phyloP scores from a whole-genome alignment of 2,113 vertebrate genomes.

The Cranoglanis bouderius region DNA sequence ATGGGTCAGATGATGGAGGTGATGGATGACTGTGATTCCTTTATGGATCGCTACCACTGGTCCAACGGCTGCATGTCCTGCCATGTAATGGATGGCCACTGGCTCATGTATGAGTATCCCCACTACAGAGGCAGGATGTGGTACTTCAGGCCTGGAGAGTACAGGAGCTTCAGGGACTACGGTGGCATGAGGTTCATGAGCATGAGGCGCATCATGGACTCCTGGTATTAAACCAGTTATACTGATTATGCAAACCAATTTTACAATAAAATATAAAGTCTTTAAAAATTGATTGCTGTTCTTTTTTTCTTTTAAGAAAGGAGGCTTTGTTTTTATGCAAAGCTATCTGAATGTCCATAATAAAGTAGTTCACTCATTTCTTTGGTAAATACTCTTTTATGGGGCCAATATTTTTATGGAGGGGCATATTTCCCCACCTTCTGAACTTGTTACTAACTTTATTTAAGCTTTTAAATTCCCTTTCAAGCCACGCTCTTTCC shows the following conservation, averaged over 20 bases:
- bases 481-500: background rate
- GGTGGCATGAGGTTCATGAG: slow-evolving; percentile 37
- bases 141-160: slow-evolving; percentile 60
- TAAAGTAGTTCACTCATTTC: background rate
- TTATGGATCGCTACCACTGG: slow-evolving; percentile 40
- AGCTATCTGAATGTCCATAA: background rate
- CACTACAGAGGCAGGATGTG: slow-evolving; percentile 57
- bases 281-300: background rate
- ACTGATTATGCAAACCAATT: background rate
- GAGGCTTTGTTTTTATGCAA: background rate
- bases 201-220: slow-evolving; percentile 29
- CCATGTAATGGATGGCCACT: slow-evolving; percentile 65
- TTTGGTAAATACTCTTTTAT: background rate
- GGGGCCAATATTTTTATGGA: background rate
- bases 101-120: slow-evolving; percentile 62
- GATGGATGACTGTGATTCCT: slow-evolving; percentile 32
- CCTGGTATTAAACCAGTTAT: slow-evolving; percentile 9
- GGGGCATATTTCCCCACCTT: background rate
- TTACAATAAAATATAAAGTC: slow-evolving; percentile 6
- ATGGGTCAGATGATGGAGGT: slow-evolving; percentile 39
- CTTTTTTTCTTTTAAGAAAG: background rate
- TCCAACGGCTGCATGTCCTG: slow-evolving; percentile 54
- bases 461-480: background rate
- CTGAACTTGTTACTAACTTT: background rate
- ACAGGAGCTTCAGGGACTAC: slow-evolving; percentile 53